Evolutionary conservation across 2,888 invertebrate species (phyloP), one percentile per base, ranked within the genome.

Genomic region (Agrotis ipsilon): DNA sequence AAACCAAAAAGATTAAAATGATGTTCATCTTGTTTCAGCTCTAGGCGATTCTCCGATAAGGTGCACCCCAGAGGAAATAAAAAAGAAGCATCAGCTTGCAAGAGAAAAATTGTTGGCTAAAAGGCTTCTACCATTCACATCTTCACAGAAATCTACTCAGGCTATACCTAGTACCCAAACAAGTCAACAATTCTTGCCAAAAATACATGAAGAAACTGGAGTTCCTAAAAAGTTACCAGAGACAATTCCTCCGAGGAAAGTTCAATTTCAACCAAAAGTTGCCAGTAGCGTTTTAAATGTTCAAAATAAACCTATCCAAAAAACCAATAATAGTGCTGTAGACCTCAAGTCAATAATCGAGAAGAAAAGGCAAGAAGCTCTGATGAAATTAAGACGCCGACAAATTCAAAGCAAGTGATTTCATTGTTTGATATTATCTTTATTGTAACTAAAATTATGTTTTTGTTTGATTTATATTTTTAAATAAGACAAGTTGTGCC

Each of bases 21-120:
- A 13, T 48, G 7, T 55, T 14, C 27, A 58, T 77, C 24, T 55
- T 64, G 11, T 89, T 89, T 59, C 86, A 89, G 90, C 14, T 13
- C 68, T 81, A 78, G 94, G 88, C 9, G 93, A 94, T 82, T 94
- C 95, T 14, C 94, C 96, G 24, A 93, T 94, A 80, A 92, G 92
- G 87, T 97, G 96, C 84, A 96, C 97, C 27, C 96, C 96, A 49
- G 96, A 97, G 76, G 97, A 97, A 92, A 97, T 97, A 62, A 97
- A 97, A 87, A 96, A 92, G 84, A 97, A 97, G 84, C 96, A 97
- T 75, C 90, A 95, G 75, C 96, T 96, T 84, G 97, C 97, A 2
- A 93, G 96, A 88, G 97, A 97, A 84, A 97, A 95, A 86, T 92
- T 97, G 19, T 90, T 97, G 80, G 96, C 96, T 1, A 97, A 97